Evolutionary conservation across 1,140 invertebrate species (phyloP), one percentile per base, ranked within the genome.

Genomic region (Sinonovacula constricta): DNA sequence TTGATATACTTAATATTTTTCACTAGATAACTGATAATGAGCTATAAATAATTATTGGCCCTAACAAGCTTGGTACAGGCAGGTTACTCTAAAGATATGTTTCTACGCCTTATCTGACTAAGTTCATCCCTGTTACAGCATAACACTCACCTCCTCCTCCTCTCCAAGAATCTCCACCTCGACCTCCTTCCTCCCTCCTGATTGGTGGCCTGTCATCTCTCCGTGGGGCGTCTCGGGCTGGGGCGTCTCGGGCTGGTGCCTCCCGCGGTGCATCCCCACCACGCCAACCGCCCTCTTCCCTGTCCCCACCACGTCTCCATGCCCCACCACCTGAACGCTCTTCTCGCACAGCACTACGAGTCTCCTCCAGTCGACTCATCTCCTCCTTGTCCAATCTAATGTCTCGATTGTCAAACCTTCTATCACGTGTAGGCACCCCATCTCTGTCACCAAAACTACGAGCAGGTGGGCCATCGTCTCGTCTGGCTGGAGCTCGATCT

Each of bases 271-370:
- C 7, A 10, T 45, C 39, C 7, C 39, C 39, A 36, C 69, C 24
- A 49, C 57, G 39, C 12, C 57, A 24, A 57, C 69, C 49, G 28
- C 69, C 62, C 7, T 53, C 45, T n/a, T 70, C 78, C 30, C 66
- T 59, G 22, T 70, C 74, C 33, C 79, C 82, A 33, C 79, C 53
- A 26, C 78, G 69, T 65, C 81, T 81, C 12, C 79, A 51, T 26
- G 67, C 77, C 14, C 79, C 60, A 15, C 79, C 33, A 24, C 62
- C 68, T 18, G 72, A 51, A 14, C 80, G 45, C n/a, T 66, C 70
- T 24, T 60, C 60, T 33, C 77, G 45, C 24, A 63, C 66, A 33
- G 74, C 80, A 63, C 79, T 78, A 7, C 66, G 45, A 57, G 53
- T 26, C 10, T 36, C 28, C 53, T 63, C 60, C 12, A 74, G 22